Evolutionary conservation across 2,797 vertebrate species (phyloP).

Genomic region (Hoplostethus atlanticus): DNA sequence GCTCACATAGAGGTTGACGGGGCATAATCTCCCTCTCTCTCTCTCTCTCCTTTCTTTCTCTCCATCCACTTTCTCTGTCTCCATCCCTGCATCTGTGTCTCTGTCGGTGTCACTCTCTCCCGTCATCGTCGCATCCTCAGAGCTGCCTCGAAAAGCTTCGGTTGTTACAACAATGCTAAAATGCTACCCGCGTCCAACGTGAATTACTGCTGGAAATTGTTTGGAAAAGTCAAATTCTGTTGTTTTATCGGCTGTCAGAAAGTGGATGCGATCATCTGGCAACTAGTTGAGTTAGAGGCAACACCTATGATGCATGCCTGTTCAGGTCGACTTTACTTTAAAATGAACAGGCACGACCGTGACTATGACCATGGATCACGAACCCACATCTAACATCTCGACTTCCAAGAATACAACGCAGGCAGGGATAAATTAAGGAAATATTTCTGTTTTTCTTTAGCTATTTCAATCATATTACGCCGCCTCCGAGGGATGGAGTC

Average conservation of each 20-base stretch:
- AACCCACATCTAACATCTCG: slow-evolving; percentile 55
- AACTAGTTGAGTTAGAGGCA: neutral
- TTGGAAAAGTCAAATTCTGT: neutral
- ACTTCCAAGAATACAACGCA: slow-evolving; percentile 68
- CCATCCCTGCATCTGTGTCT: slow-evolving; percentile 15
- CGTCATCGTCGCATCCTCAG: slow-evolving; percentile 21
- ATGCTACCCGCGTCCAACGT: neutral
- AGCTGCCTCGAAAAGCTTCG: slow-evolving; percentile 6
- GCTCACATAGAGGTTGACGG: slow-evolving; percentile 51
- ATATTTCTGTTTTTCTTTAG: slow-evolving; percentile 64
- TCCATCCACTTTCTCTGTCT: slow-evolving; percentile 43
- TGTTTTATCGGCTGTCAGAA: neutral
- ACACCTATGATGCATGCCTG: neutral
- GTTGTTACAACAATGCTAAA: too few relatives aligned
- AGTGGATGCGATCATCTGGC: slow-evolving; percentile 23
- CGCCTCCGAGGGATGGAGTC: slow-evolving; percentile 41
- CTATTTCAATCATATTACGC: slow-evolving; percentile 61
- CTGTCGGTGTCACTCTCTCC: neutral
- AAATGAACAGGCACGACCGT: slow-evolving; percentile 45
- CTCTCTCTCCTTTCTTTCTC: slow-evolving; percentile 5
- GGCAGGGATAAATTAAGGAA: slow-evolving; percentile 56
- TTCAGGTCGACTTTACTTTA: slow-evolving; percentile 37
- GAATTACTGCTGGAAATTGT: neutral
- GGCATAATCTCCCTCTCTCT: slow-evolving; percentile 36
- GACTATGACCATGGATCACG: slow-evolving; percentile 44